Base-by-base conservation (phyloP, 2,113 vertebrate species). In the Gavia stellata region DNA sequence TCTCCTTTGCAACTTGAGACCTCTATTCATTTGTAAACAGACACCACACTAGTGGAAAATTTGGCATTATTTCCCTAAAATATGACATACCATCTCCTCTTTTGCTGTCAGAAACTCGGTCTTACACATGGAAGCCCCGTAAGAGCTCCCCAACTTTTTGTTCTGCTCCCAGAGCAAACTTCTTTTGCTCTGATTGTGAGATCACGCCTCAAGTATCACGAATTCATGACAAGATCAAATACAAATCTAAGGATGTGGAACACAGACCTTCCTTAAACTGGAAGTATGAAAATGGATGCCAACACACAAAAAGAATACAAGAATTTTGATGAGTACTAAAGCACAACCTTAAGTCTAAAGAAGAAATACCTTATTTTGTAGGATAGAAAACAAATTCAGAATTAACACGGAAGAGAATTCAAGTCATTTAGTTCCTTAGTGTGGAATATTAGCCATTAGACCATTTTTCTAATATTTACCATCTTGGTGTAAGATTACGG, bases 401-500 rank as follows among this genome's bases (percentile, higher is more conserved):
- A 83, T 50, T 49, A 71, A 82, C 2, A 12, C 3, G 38, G 42
- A 67, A 68, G 13, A 61, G 6, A 63, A 42, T 20, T 74, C 14
- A 70, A 80, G 10, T 26, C 0, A 1, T 56, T 85, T 19, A 36
- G 28, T 9, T 71, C 87, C 42, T 72, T 18, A 50, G 18, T 17
- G 19, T 31, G 59, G 6, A 63, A 34, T 42, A 62, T 45, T 42
- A 85, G 68, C 18, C 23, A 33, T 36, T 26, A 86, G 77, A 18
- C 13, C 6, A 40, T 52, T 84, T 84, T 73, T 44, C 25, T 49
- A 42, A 28, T 88, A 98, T 96, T 97, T 98, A 99, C 99, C 98
- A 99, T 98, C 98, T 98, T 44, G 98, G 98, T 11, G 99, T 99
- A 96, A 99, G 98, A 88, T 99, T 99, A 65, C 99, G 99, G 96